These are phyloP conservation scores for Cataglyphis albicans DNA, from an alignment of 2,888 invertebrate species.

Conservation along the genomic window DNA sequence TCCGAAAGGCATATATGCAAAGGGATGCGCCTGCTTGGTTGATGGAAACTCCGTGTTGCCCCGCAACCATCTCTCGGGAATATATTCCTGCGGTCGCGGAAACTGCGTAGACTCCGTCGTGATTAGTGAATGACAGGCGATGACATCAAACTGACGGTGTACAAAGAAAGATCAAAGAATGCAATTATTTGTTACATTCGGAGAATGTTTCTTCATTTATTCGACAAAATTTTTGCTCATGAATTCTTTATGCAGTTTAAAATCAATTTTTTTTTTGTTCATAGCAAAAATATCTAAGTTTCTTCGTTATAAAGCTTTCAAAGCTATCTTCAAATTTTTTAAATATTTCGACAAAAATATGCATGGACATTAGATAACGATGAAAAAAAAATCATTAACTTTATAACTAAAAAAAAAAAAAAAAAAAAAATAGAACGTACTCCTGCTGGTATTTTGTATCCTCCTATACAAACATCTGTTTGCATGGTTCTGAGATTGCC, in stretches of 20 bases:
- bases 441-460: slow-evolving; percentile 89
- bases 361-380: not conserved
- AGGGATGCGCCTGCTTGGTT: slow-evolving; percentile 87
- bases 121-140: slow-evolving; percentile 80
- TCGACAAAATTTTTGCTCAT: not conserved
- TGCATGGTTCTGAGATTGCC: slow-evolving; percentile 87
- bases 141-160: slow-evolving; percentile 74
- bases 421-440: slow-evolving; percentile 83
- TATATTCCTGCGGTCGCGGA: slow-evolving; percentile 87
- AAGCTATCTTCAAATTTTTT: not conserved
- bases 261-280: not conserved
- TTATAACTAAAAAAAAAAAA: not conserved
- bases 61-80: slow-evolving; percentile 91
- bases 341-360: not conserved
- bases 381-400: not conserved
- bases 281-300: not conserved
- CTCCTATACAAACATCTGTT: slow-evolving; percentile 88
- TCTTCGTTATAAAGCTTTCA: not conserved
- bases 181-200: not conserved
- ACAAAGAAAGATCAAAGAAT: not conserved
- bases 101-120: slow-evolving; percentile 86
- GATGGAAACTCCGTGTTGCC: slow-evolving; percentile 84
- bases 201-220: not conserved
- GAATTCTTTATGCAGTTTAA: not conserved
- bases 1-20: slow-evolving; percentile 90